Evolutionary conservation across 1,140 invertebrate species (phyloP), one percentile per base, ranked within the genome.

Genomic region (Hyphantria cunea): DNA sequence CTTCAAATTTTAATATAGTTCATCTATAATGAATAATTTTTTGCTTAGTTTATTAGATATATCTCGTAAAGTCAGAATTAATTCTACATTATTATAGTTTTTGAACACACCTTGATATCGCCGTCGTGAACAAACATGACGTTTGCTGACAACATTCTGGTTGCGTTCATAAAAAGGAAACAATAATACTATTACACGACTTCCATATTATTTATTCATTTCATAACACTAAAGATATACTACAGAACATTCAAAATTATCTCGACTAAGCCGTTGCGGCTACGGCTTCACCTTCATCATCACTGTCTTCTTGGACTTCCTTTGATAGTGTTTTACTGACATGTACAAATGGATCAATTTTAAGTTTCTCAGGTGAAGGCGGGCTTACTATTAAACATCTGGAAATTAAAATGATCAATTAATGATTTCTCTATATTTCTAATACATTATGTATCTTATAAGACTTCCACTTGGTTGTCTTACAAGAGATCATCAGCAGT

Each of bases 301-400:
- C 88, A 67, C 85, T 89, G 3, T 90, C 88, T 39, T 86, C 82
- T 69, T 84, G 86, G 3, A 83, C 85, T 58, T 88, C 84, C 32
- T 84, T 82, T 10, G 82, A 61, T 9, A 86, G 48, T 25, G 72
- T 76, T 5, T 75, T 71, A 10, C 88, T 79, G 8, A 95, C 73
- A 72, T 94, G 94, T 2, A 91, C 71, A 66, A 92, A 92, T 42
- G 94, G 91, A 84, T 95, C 91, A 32, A 96, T 90, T 81, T 94
- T 94, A 0, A 96, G 91, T 64, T 82, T 91, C 81, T 96, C 95
- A 6, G 64, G 55, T n/a, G 93, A 93, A 17, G 93, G 93, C 3
- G 92, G 89, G 75, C 93, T 93, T 39, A 76, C 77, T 55, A 92
- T 81, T 59, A 68, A 53, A 55, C 49, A 70, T 49, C 55, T 63